Evolutionary conservation across 2,888 invertebrate species (phyloP).

Genomic region (Argyra leucocephala): DNA sequence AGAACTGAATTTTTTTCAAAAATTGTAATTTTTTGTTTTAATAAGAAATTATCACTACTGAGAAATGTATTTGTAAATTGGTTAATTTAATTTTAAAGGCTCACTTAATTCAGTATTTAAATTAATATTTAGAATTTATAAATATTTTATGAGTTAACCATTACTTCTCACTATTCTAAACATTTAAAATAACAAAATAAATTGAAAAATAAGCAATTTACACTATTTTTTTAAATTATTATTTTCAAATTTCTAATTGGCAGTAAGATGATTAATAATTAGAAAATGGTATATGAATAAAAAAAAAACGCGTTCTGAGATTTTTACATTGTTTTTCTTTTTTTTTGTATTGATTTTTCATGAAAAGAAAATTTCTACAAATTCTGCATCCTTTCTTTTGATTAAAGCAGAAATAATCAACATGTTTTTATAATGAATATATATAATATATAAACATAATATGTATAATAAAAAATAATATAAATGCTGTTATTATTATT

Average conservation of each 20-base stretch:
- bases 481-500: conserved; percentile 10
- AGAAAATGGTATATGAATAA: conserved; percentile 4
- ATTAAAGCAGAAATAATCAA: conserved; percentile 15
- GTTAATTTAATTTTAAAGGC: too few species aligned
- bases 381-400: conserved; percentile 12
- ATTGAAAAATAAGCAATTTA: not conserved
- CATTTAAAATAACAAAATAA: not conserved
- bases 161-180: too few species aligned
- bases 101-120: too few species aligned
- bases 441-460: too few species aligned
- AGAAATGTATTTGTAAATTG: too few species aligned
- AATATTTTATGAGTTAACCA: too few species aligned
- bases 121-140: too few species aligned
- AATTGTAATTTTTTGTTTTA: too few species aligned
- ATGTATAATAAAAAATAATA: conserved; percentile 14
- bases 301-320: conserved; percentile 31
- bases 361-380: conserved; percentile 13
- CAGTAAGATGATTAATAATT: not conserved
- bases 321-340: conserved; percentile 31
- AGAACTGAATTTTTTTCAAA: too few species aligned
- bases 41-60: too few species aligned
- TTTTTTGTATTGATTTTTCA: conserved; percentile 13
- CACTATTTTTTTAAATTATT: not conserved
- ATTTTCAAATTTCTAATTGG: not conserved
- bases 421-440: too few species aligned